Evolutionary conservation across 2,888 invertebrate species (phyloP), one percentile per base, ranked within the genome.

Genomic region (Anagyrus pseudococci): DNA sequence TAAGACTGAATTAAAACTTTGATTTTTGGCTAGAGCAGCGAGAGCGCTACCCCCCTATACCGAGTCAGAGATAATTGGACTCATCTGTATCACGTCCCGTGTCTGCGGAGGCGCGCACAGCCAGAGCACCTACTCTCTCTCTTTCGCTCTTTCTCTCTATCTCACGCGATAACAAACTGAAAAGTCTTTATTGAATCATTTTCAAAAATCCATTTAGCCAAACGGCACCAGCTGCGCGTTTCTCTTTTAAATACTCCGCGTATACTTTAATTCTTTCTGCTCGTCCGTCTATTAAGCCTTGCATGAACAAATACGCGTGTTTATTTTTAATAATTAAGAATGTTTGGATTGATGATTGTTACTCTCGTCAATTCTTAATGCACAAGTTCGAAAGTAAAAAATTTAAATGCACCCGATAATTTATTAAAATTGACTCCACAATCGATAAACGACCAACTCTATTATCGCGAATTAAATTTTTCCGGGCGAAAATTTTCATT

Each of bases 1-100:
- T 72, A 72, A 76, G 75, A 76, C 73, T 72, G 72, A 75, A 77
- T 77, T 75, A 75, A 77, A 77, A 77, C 71, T 77, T 77, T 75
- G 69, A 75, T 76, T 77, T 76, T 76, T 75, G 72, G 70, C 70
- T 63, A 59, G 4, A 37, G 53, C 44, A 61, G 43, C 25, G 15
- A 33, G 44, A n/a, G 41, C 22, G 19, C 15, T 22, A 40, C 3
- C 37, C 33, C 4, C 8, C n/a, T n/a, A n/a, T n/a, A 20, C 49
- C 61, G 62, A 64, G 68, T 68, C 67, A 66, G 62, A 65, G 70
- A 69, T 69, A 70, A 69, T 69, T 69, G 64, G 66, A 69, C 67
- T 67, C 68, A 66, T 67, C 66, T 65, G 67, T 68, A 67, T 69
- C 64, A 68, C 63, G 64, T 67, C 67, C 33, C 33, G 3, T 8